Percentiles rank a stretch among this genome's conserved stretches.
These are phyloP conservation scores for Ondatra zibethicus DNA, from an alignment of 2,113 vertebrate species.

Conservation along the genomic window DNA sequence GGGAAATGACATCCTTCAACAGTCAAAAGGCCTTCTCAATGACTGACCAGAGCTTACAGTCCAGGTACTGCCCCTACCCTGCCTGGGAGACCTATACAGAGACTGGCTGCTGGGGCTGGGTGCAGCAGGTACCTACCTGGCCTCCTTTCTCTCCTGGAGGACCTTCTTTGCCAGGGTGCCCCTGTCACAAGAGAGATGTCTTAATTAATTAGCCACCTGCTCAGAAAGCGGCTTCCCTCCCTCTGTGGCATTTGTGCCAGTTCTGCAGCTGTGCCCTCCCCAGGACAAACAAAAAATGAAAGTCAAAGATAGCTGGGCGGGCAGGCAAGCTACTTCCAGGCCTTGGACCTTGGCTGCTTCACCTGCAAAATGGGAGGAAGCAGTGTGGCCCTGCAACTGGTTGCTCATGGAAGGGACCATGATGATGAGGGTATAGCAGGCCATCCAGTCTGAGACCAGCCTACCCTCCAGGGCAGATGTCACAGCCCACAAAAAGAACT, in stretches of 20 bases:
- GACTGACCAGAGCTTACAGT: neutral
- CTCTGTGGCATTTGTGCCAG: neutral
- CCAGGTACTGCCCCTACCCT: neutral
- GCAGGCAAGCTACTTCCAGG: fast-evolving
- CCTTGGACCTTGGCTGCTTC: fast-evolving
- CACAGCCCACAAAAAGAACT: neutral
- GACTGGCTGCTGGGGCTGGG: fast-evolving
- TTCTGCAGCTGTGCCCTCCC: fast-evolving
- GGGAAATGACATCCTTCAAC: too few species aligned
- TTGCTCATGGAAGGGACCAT: fast-evolving
- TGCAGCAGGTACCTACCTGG: conserved; percentile 84
- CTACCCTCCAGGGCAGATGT: fast-evolving
- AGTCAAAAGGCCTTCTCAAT: neutral
- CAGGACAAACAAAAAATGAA: neutral
- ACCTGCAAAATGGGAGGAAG: fast-evolving
- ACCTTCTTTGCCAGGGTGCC: conserved; percentile 98
- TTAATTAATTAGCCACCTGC: neutral
- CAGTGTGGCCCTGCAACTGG: neutral
- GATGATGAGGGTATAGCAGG: neutral
- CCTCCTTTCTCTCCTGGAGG: conserved; percentile 96
- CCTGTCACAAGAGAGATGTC: conserved; percentile 84
- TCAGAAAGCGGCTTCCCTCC: neutral
- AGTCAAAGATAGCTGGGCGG: fast-evolving
- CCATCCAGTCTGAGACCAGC: neutral
- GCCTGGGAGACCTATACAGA: neutral